Evolutionary conservation across 1,140 invertebrate genomes (phyloP).

Genomic region (Leptinotarsa undecemlineata): DNA sequence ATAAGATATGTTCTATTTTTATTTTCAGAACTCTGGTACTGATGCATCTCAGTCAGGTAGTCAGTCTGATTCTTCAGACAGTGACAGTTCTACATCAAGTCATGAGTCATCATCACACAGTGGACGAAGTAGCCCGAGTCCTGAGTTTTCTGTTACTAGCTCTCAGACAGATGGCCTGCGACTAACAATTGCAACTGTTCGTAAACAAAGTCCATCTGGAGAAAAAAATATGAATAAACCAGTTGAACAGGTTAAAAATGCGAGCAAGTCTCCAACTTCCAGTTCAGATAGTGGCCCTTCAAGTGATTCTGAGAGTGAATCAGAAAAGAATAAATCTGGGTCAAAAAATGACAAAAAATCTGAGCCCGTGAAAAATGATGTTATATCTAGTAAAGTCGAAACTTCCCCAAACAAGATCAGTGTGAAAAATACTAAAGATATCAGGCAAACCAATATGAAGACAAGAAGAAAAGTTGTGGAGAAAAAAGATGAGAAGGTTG

Average conservation of each 20-base stretch:
- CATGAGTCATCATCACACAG: conserved; percentile 48
- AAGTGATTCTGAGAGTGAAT: conserved; percentile 49
- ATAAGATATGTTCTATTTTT: neutral
- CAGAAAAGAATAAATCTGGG: conserved; percentile 40
- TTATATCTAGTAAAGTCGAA: conserved; percentile 39
- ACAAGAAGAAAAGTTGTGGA: conserved; percentile 28
- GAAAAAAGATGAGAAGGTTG: conserved; percentile 33
- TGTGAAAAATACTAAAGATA: conserved; percentile 16
- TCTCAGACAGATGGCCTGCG: conserved; percentile 51
- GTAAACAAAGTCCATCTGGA: conserved; percentile 37
- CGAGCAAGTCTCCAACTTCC: conserved; percentile 20
- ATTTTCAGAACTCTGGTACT: conserved; percentile 53
- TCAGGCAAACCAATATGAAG: neutral
- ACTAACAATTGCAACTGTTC: conserved; percentile 50
- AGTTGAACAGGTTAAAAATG: neutral
- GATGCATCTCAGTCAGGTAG: conserved; percentile 52
- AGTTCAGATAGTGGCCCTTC: conserved; percentile 44
- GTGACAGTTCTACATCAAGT: conserved; percentile 52
- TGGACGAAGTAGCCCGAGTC: conserved; percentile 40
- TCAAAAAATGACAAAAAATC: neutral
- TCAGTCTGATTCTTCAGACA: conserved; percentile 52
- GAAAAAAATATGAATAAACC: conserved; percentile 26
- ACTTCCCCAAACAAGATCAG: neutral
- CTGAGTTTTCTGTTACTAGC: conserved; percentile 52
- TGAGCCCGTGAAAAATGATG: neutral